These are phyloP conservation scores for Drosophila nikananu DNA, from an alignment of 1,140 invertebrate genomes.

Conservation along the genomic window DNA sequence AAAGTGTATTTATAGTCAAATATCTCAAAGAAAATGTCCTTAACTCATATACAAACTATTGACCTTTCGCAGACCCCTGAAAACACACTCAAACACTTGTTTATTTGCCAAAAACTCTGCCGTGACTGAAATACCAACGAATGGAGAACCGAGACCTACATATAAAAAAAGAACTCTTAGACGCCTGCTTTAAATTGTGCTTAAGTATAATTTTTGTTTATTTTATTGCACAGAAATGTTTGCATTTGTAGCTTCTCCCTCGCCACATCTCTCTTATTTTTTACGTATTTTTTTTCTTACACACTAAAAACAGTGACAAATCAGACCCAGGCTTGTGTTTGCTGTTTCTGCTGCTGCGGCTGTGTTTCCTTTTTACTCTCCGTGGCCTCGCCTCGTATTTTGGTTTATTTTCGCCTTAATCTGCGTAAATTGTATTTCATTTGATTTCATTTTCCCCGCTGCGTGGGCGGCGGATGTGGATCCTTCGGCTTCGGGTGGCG, in stretches of 20 bases:
- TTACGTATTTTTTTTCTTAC: conserved; percentile 30
- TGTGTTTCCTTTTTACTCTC: conserved; percentile 16
- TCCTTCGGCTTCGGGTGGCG: not conserved
- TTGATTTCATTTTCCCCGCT: conserved; percentile 60
- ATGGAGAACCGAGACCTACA: not conserved
- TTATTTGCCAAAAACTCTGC: conserved; percentile 18
- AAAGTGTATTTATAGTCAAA: not conserved
- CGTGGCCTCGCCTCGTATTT: conserved; percentile 55
- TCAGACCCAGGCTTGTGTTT: conserved; percentile 66
- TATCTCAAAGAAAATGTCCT: not conserved
- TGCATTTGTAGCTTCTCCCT: conserved; percentile 30
- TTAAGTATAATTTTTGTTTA: conserved; percentile 71
- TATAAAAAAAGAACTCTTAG: conserved; percentile 11
- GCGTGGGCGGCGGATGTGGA: conserved; percentile 9
- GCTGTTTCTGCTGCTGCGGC: conserved; percentile 23
- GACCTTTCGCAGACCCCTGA: not conserved
- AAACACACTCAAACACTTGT: conserved; percentile 16
- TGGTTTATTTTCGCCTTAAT: conserved; percentile 72
- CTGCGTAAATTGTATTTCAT: conserved; percentile 69
- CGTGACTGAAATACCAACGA: conserved; percentile 31
- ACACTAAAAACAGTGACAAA: conserved; percentile 74
- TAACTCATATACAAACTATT: conserved; percentile 1
- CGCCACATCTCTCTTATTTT: conserved; percentile 21
- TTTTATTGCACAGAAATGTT: conserved; percentile 74
- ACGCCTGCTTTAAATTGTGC: conserved; percentile 52